Conservation (phyloP, 92 coral and sea anemone species). For the Parazoanthus atlanticus region DNA sequence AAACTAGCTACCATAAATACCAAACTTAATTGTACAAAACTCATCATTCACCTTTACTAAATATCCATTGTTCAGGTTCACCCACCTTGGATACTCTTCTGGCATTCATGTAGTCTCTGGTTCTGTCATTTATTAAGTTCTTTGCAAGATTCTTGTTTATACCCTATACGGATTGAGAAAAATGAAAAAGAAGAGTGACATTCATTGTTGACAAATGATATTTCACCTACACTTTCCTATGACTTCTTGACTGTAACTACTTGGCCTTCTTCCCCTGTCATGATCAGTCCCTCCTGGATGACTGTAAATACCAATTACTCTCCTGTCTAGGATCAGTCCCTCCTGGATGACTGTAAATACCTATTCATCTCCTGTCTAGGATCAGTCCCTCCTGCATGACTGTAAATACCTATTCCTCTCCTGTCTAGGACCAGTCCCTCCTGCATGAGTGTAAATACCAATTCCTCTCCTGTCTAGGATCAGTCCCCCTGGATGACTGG, state of each 20-base stretch:
- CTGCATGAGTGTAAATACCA: neutral
- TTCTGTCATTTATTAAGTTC: constrained; percentile 89
- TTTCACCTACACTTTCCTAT: neutral
- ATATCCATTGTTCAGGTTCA: too few relatives aligned
- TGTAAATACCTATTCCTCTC: neutral
- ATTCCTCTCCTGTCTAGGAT: neutral
- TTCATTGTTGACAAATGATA: neutral
- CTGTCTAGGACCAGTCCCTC: neutral
- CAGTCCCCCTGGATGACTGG: too few relatives aligned
- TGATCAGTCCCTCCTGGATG: neutral
- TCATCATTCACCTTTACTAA: too few relatives aligned
- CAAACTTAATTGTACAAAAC: too few relatives aligned
- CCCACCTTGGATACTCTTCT: constrained; percentile 90
- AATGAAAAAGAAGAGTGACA: neutral
- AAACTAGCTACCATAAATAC: too few relatives aligned
- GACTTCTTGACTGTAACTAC: too few relatives aligned
- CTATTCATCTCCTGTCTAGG: too few relatives aligned
- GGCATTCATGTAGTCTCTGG: constrained; percentile 99
- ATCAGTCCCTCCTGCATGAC: neutral
- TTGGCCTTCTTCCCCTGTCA: neutral
- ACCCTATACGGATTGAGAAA: constrained; percentile 55
- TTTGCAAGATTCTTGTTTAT: constrained; percentile 92
- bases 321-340: neutral
- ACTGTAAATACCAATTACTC: neutral
- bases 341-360: neutral